Percentiles rank a stretch among this genome's conserved stretches.
These are phyloP conservation scores for Struthidea cinerea DNA, from an alignment of 2,113 vertebrate genomes.

Conservation along the genomic window DNA sequence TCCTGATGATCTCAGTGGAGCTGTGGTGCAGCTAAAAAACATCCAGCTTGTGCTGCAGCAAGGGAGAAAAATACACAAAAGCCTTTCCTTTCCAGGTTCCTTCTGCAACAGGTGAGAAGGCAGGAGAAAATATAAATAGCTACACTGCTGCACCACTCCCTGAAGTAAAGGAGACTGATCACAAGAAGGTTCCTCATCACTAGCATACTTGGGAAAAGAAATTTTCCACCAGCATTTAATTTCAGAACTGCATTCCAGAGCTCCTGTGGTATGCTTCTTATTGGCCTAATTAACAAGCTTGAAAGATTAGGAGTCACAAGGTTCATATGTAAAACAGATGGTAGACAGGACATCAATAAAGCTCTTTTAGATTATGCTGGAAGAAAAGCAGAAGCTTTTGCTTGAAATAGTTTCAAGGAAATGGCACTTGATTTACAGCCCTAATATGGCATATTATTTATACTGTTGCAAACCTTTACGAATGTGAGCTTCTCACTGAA, in stretches of 20 bases:
- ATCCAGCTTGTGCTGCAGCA: neutral
- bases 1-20: neutral
- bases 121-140: neutral
- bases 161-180: neutral
- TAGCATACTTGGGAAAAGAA: neutral
- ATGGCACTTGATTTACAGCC: neutral
- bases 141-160: neutral
- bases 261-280: slow-evolving; percentile 12
- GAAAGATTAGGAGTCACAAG: slow-evolving; percentile 53
- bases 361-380: slow-evolving; percentile 3
- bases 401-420: slow-evolving; percentile 29
- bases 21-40: neutral
- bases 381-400: slow-evolving; percentile 8
- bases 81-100: neutral
- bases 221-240: neutral
- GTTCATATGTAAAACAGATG: slow-evolving; percentile 52
- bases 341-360: slow-evolving; percentile 61
- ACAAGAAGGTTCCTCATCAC: neutral
- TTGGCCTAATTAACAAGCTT: slow-evolving; percentile 52
- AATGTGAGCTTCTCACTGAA: neutral
- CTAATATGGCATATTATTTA: neutral
- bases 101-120: neutral
- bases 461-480: neutral
- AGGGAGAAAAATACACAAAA: neutral
- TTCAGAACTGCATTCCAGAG: slow-evolving; percentile 2